Evolutionary conservation across 2,113 vertebrate species (phyloP), one percentile per base, ranked within the genome.

Genomic region (Scolopax mira): DNA sequence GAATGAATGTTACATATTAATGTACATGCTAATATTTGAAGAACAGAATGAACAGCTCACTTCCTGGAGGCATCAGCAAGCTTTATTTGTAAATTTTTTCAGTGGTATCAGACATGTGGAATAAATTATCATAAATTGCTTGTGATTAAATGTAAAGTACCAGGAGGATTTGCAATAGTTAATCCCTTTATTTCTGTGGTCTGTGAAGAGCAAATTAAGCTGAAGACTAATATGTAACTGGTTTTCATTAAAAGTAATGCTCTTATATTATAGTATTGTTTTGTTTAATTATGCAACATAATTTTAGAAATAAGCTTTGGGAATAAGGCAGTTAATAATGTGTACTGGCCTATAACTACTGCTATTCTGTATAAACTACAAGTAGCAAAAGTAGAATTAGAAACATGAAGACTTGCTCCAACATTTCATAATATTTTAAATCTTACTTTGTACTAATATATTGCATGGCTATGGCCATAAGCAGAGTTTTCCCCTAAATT

Each of bases 21-120:
- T 33, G 41, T 65, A 44, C 30, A 44, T 95, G 96, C 98, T 98
- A 97, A 98, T 96, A 97, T 97, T 97, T 42, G 41, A 42, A 98
- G 97, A 95, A 89, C 42, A 91, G 77, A 93, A 64, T 15, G 83
- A 97, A 87, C 78, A 61, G 55, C 79, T 96, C 92, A 88, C 96
- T 97, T 98, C 97, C 98, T 96, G 97, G 61, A 96, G 82, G 89
- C 94, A 91, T 95, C 90, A 25, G 66, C 80, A 91, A 87, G 81
- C 93, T 85, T 83, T 94, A 74, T 90, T 91, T 85, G 79, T 88
- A 90, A 42, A 33, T 81, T 67, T 90, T 55, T 90, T 72, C 25
- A 8, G 57, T 85, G 85, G 94, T 96, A 95, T 84, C 93, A 96
- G 92, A 93, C 97, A 97, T 96, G 77, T 95, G 97, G 97, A 97